Conservation (phyloP, 2,113 vertebrate species). For the Misgurnus mizolepis region DNA sequence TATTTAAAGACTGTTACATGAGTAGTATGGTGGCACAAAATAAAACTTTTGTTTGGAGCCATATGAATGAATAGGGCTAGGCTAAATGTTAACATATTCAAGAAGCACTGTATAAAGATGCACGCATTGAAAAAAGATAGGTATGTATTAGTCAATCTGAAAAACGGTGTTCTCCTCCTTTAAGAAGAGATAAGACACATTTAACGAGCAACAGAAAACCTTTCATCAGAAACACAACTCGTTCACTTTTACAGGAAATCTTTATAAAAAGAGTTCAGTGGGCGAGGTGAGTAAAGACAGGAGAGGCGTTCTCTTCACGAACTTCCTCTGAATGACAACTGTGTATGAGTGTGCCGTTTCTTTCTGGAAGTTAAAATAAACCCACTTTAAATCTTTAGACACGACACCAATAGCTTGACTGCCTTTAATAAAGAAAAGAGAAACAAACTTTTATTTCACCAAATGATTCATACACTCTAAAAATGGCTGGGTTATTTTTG, state of each 20-base stretch:
- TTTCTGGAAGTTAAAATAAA: constrained; percentile 16
- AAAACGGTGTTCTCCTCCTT: not conserved
- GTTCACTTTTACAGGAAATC: constrained; percentile 13
- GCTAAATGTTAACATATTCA: too few species aligned
- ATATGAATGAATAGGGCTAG: too few species aligned
- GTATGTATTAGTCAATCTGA: too few species aligned
- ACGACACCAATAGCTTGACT: not conserved
- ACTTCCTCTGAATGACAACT: constrained; percentile 8
- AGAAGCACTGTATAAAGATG: too few species aligned
- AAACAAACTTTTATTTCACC: not conserved
- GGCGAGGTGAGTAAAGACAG: constrained; percentile 32
- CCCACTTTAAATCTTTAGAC: not conserved
- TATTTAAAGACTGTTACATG: too few species aligned
- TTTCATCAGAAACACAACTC: constrained; percentile 7
- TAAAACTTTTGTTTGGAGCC: too few species aligned
- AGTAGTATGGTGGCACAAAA: too few species aligned
- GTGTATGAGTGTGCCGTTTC: constrained; percentile 11
- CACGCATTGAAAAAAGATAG: too few species aligned
- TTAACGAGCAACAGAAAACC: not conserved
- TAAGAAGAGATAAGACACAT: constrained; percentile 26
- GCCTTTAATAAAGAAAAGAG: not conserved
- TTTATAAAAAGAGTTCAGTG: constrained; percentile 16
- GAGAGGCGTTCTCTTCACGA: constrained; percentile 7
- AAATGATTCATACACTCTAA: constrained; percentile 4
- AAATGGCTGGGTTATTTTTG: too few species aligned